Evolutionary conservation across 1,140 invertebrate species (phyloP).

Genomic region (Frieseomelitta varia): DNA sequence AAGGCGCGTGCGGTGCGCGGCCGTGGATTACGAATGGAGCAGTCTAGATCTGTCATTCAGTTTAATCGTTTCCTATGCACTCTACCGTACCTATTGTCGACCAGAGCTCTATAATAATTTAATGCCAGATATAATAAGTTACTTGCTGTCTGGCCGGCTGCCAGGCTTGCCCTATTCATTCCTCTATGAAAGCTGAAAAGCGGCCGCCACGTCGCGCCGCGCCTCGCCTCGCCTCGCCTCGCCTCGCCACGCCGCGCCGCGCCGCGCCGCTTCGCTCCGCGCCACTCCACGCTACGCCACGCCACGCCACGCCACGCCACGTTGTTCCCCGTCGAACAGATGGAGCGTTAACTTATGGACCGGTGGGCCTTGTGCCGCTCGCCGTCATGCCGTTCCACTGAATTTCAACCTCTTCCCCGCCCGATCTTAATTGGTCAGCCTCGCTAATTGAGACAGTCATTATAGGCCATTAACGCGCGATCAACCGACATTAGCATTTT

Average conservation of each 20-base stretch:
- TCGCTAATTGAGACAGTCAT: slow-evolving; percentile 73
- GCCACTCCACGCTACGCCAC: no score
- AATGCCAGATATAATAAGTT: slow-evolving; percentile 83
- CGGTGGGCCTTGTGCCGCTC: slow-evolving; percentile 64
- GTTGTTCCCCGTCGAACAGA: slow-evolving; percentile 63
- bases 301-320: no score
- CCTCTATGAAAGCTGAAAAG: slow-evolving; percentile 79
- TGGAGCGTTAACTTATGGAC: slow-evolving; percentile 80
- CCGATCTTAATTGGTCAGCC: slow-evolving; percentile 73
- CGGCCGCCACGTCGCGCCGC: slow-evolving; percentile 31
- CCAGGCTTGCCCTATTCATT: slow-evolving; percentile 80
- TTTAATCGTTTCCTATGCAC: slow-evolving; percentile 82
- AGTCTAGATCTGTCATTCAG: slow-evolving; percentile 74
- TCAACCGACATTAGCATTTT: slow-evolving; percentile 49
- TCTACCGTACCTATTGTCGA: slow-evolving; percentile 79
- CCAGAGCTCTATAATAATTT: slow-evolving; percentile 80
- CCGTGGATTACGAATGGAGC: slow-evolving; percentile 56
- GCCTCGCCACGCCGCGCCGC: no score
- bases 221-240: no score
- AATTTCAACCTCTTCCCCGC: slow-evolving; percentile 64
- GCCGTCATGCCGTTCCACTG: slow-evolving; percentile 54
- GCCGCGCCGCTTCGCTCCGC: no score
- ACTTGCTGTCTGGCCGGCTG: slow-evolving; percentile 80
- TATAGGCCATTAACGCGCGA: slow-evolving; percentile 66
- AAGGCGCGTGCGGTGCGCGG: slow-evolving; percentile 10